Conservation (phyloP, 1,140 invertebrate species). For the Meloidogyne floridensis region DNA sequence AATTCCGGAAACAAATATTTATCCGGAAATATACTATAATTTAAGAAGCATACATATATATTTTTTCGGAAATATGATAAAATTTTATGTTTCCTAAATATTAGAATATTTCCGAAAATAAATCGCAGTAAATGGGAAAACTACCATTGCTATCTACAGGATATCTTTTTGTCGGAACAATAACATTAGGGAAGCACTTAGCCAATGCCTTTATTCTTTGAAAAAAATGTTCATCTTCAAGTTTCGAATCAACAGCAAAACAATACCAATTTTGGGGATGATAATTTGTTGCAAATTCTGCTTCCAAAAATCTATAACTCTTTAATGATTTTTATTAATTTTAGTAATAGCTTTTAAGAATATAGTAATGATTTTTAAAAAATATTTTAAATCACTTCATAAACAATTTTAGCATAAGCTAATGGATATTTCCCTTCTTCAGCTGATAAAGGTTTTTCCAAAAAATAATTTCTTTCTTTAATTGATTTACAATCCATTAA, state of each 20-base stretch:
- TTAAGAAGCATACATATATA: no score
- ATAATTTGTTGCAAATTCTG: slow-evolving; percentile 31
- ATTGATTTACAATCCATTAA: slow-evolving; percentile 26
- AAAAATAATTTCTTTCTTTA: slow-evolving; percentile 28
- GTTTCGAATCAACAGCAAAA: slow-evolving; percentile 32
- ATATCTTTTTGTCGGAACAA: no score
- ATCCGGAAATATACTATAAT: no score
- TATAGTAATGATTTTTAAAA: neutral
- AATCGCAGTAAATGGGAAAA: no score
- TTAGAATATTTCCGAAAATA: no score
- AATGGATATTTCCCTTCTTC: slow-evolving; percentile 16
- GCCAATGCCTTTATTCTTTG: neutral
- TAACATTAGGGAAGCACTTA: no score
- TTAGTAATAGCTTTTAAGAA: no score
- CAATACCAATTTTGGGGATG: slow-evolving; percentile 35
- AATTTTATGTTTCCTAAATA: no score
- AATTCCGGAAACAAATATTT: no score
- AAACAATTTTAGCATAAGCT: slow-evolving; percentile 29
- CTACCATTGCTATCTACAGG: no score
- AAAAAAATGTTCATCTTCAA: neutral
- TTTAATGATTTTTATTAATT: neutral
- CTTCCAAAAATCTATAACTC: slow-evolving; percentile 36
- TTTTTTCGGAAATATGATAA: no score
- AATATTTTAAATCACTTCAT: slow-evolving; percentile 18
- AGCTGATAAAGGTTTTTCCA: neutral